Base-by-base conservation (phyloP, 2,888 invertebrate species). In the Pammene aurita region DNA sequence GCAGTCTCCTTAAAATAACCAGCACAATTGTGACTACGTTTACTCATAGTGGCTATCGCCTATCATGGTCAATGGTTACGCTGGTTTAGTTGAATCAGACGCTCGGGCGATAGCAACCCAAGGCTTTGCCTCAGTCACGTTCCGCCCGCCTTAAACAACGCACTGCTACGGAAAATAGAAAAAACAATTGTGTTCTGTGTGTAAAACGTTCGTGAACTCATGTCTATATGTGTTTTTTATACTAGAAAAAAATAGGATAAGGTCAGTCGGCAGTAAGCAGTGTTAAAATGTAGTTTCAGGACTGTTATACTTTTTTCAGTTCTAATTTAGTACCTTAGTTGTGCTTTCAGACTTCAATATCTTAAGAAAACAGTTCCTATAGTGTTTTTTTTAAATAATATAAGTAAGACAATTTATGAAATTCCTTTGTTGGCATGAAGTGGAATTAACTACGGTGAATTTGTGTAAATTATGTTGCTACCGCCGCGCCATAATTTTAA, bases 61-160 rank as follows among this genome's bases (percentile, higher is more conserved):
- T 34, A 11, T 7, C 5, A n/a, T 34, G 54, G 13, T 34, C 52
- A 52, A 26, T 52, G 52, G 18, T 52, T 52, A 52, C 7, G 5
- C 13, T 35, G 54, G 34, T n/a, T 54, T 26, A n/a, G 0, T 2
- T 35, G 54, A 34, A 34, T 54, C 26, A 11, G 34, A 34, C 54
- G n/a, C 34, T 35, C 34, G 52, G 34, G 54, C 34, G 34, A 35
- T n/a, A 11, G 54, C 4, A 35, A 54, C 54, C 54, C 54, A 54
- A 54, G 34, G 74, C 73, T 58, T 70, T 71, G 63, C 71, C 76
- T 76, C 89, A 90, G 90, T 90, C 86, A 77, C 82, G 78, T 77
- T 81, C 80, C 87, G 85, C 80, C 88, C 89, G 90, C 88, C 88
- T 79, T 77, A 58, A 64, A 69, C 71, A 76, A 74, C 80, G 78